Evolutionary conservation across 2,797 vertebrate species (phyloP), one percentile per base, ranked within the genome.

Genomic region (Sarcoramphus papa): DNA sequence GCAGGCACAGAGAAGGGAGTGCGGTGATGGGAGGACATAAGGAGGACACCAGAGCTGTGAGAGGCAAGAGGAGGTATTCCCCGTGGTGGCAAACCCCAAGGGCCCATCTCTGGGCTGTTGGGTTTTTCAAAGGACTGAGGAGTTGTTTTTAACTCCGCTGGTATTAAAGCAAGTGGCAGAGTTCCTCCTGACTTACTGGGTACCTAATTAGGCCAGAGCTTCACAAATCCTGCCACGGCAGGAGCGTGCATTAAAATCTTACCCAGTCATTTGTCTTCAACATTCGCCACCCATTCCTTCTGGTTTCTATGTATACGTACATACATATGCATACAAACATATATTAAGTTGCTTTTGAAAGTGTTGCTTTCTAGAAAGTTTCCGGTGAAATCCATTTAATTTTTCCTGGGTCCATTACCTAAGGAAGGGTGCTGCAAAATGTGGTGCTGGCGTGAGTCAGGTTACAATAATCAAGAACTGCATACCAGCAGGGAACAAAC

Each of bases 291-390:
- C n/a, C 25, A 4, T 35, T 25, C 30, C n/a, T 85, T 64, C 60
- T 69, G 77, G 2, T 56, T 54, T 62, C n/a, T 68, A 0, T 67
- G 5, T 28, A 10, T 22, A 35, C 0, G 0, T 28, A 14, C 9
- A 14, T 18, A 43, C 7, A 3, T 23, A 14, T 23, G 9, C 7
- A 31, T 47, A 17, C 16, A 9, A 22, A 40, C 6, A 7, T 41
- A 31, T 10, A 35, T 60, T 28, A 51, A 41, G 35, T 54, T 59
- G 10, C 17, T 56, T 54, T 51, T 79, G 14, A 51, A 65, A 75
- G 48, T 62, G 12, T 50, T 56, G 40, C n/a, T 56, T 62, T 64
- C 27, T 62, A 56, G 35, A 64, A 54, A 11, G 4, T 54, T 85
- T 48, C 45, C 56, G 50, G 31, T 43, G 41, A 69, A 73, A 85